Evolutionary conservation across 2,888 invertebrate genomes (phyloP).

Genomic region (Eledone cirrhosa): DNA sequence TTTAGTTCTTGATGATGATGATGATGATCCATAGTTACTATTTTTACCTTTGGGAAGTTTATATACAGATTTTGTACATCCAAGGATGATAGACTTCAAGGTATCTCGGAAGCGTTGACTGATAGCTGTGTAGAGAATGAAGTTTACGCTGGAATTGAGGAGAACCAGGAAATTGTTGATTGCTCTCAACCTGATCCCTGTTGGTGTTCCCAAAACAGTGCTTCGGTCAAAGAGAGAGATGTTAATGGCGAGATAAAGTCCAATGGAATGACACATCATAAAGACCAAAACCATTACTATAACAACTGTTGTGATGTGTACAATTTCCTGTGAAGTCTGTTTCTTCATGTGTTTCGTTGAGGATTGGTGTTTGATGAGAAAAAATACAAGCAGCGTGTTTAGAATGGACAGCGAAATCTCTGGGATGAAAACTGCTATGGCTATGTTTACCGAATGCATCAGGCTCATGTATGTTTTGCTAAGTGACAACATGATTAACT

Average conservation of each 20-base stretch:
- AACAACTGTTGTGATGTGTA: conserved; percentile 42
- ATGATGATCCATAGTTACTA: not conserved
- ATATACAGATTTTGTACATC: not conserved
- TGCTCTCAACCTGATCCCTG: conserved; percentile 37
- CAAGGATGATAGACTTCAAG: not conserved
- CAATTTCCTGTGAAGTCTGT: conserved; percentile 40
- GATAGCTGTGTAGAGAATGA: conserved; percentile 44
- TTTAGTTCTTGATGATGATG: not conserved
- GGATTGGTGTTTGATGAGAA: conserved; percentile 39
- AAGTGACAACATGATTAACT: conserved; percentile 35
- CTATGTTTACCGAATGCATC: conserved; percentile 41
- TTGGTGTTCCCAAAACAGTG: conserved; percentile 34
- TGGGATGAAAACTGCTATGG: conserved; percentile 41
- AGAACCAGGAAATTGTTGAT: conserved; percentile 41
- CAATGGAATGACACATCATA: conserved; percentile 42
- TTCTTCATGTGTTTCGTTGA: conserved; percentile 37
- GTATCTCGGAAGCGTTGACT: conserved; percentile 39
- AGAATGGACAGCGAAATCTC: conserved; percentile 40
- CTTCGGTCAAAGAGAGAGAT: conserved; percentile 40
- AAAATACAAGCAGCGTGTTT: conserved; percentile 44
- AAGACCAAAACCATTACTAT: conserved; percentile 43
- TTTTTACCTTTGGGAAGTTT: not conserved
- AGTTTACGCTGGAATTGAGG: conserved; percentile 45
- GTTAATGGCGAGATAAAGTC: conserved; percentile 41
- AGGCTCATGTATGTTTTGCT: conserved; percentile 39